Conservation (phyloP, 2,113 vertebrate species). For the Xiphophorus hellerii region DNA sequence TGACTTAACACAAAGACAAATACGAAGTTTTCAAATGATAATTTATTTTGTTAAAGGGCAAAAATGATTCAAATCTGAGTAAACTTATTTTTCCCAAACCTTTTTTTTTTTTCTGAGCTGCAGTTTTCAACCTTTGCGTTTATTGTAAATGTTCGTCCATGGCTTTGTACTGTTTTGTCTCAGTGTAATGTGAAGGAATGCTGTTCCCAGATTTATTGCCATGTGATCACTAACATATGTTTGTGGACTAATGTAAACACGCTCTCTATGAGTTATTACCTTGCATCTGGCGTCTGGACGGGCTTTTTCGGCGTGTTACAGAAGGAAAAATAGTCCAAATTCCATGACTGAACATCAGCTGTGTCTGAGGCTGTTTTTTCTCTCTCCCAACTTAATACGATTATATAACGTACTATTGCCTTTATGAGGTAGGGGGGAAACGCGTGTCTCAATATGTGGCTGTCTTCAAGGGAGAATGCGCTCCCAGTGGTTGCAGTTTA, state of each 20-base stretch:
- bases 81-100: too few relatives aligned
- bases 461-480: slow-evolving; percentile 32
- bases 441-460: slow-evolving; percentile 23
- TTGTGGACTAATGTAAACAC: slow-evolving; percentile 37
- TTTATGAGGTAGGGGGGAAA: neutral
- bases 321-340: neutral
- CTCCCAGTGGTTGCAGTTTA: slow-evolving; percentile 50
- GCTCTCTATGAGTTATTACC: slow-evolving; percentile 7
- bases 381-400: neutral
- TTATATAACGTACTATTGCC: slow-evolving; percentile 7
- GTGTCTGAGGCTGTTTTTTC: neutral
- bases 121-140: neutral
- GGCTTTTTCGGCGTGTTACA: neutral
- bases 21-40: too few relatives aligned
- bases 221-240: slow-evolving; percentile 30
- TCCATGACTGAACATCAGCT: neutral
- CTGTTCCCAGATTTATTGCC: slow-evolving; percentile 14
- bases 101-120: too few relatives aligned
- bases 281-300: slow-evolving; percentile 1
- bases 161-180: neutral
- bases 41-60: too few relatives aligned
- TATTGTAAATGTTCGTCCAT: neutral
- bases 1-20: too few relatives aligned
- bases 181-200: neutral
- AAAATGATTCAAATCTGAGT: too few relatives aligned